phyloP scores from a whole-genome alignment of 2,797 vertebrate species.

The Poeciliopsis gracilis region DNA sequence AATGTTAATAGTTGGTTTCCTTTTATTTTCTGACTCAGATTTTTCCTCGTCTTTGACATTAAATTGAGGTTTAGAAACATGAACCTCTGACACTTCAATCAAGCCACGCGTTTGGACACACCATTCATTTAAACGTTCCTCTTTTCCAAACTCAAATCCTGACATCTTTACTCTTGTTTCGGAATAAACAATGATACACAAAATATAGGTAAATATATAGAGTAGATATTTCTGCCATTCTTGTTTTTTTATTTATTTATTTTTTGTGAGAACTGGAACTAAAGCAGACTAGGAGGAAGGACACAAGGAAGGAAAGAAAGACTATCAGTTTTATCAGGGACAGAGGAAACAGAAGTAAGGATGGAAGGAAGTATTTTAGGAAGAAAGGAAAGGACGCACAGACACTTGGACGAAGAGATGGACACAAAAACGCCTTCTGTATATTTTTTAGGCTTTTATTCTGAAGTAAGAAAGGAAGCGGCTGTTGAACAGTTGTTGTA shows the following conservation, averaged over 20 bases:
- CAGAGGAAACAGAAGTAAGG: not conserved
- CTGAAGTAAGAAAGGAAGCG: not conserved
- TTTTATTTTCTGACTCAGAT: not conserved
- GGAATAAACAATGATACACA: too few species aligned
- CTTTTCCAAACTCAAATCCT: not conserved
- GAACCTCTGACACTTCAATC: not conserved
- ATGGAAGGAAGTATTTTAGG: not conserved
- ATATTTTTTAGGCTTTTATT: not conserved
- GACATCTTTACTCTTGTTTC: not conserved
- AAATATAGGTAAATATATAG: too few species aligned
- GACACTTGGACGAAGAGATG: not conserved
- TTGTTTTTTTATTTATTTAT: too few species aligned
- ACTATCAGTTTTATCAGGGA: not conserved
- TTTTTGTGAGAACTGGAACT: not conserved
- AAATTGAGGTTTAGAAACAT: not conserved
- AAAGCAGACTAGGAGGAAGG: not conserved
- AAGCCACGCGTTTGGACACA: not conserved
- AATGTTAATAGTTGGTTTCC: not conserved
- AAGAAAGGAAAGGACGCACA: not conserved
- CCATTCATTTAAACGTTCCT: not conserved
- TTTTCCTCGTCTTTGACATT: not conserved
- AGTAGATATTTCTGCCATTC: too few species aligned
- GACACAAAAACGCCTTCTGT: not conserved
- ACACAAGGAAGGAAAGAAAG: not conserved
- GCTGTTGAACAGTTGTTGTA: not conserved